These are phyloP conservation scores for Anoplius nigerrimus DNA, from an alignment of 2,888 invertebrate species.

Conservation along the genomic window DNA sequence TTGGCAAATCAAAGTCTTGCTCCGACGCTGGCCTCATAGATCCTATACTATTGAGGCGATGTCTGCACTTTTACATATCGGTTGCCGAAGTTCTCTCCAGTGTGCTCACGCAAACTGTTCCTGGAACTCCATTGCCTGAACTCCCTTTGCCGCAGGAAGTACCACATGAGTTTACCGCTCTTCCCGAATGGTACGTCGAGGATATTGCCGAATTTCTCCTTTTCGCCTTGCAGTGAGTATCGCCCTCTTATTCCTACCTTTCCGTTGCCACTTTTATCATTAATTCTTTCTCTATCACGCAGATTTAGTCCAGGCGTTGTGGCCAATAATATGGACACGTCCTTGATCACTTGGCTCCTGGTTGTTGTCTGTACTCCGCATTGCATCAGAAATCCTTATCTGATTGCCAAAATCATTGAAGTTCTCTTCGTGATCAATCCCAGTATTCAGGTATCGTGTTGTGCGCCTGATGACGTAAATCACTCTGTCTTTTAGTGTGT, in stretches of 20 bases:
- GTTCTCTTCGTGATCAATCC: slow-evolving; percentile 89
- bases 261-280: background rate
- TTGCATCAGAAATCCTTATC: slow-evolving; percentile 96
- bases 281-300: slow-evolving; percentile 46
- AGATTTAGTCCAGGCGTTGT: slow-evolving; percentile 87
- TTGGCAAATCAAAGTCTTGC: slow-evolving; percentile 89
- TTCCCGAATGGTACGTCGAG: slow-evolving; percentile 98
- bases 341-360: slow-evolving; percentile 91
- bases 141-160: slow-evolving; percentile 80
- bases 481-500: background rate
- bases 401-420: slow-evolving; percentile 97
- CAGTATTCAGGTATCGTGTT: slow-evolving; percentile 76
- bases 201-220: slow-evolving; percentile 97
- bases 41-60: slow-evolving; percentile 86
- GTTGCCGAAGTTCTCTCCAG: slow-evolving; percentile 87
- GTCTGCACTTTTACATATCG: slow-evolving; percentile 90
- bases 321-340: slow-evolving; percentile 86
- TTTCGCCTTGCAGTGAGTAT: slow-evolving; percentile 91
- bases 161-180: slow-evolving; percentile 88
- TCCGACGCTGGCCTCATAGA: slow-evolving; percentile 94
- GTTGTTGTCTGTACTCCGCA: slow-evolving; percentile 93
- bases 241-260: background rate
- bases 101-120: slow-evolving; percentile 79
- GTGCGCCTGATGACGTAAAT: too few relatives aligned
- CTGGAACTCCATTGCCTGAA: slow-evolving; percentile 75